Conservation (phyloP, 2,113 vertebrate species). For the Podiceps cristatus region DNA sequence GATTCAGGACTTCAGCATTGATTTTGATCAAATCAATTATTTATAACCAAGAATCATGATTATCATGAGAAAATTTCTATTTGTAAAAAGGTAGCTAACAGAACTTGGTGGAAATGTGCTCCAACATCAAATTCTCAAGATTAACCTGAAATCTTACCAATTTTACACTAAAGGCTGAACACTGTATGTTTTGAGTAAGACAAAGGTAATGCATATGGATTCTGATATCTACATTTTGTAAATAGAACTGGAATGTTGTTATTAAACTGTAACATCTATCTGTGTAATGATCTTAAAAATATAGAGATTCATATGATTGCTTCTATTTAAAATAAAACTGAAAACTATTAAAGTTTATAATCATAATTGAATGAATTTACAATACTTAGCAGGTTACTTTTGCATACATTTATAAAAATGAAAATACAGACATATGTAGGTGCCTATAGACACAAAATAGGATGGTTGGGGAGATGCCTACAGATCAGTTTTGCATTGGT, state of each 20-base stretch:
- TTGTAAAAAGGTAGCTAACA: background rate
- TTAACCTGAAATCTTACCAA: background rate
- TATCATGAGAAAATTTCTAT: fast-evolving
- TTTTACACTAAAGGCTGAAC: no score
- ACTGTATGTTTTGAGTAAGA: background rate
- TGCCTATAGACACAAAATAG: background rate
- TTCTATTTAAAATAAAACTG: background rate
- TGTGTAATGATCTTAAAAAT: background rate
- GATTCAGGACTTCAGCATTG: background rate
- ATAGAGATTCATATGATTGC: background rate
- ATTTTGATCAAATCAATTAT: background rate
- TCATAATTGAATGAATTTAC: fast-evolving
- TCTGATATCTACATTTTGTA: background rate
- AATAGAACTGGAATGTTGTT: background rate
- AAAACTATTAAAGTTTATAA: background rate
- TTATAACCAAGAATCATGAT: background rate
- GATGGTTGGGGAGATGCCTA: background rate
- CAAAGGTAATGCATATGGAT: background rate
- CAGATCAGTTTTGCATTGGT: background rate
- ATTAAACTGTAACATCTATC: background rate
- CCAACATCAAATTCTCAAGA: background rate
- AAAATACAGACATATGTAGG: fast-evolving
- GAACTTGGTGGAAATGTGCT: background rate
- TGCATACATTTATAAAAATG: background rate
- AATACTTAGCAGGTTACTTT: background rate